Evolutionary conservation across 37 sponge, comb jelly and placozoan species (phyloP).

Genomic region (Ianthella basta): DNA sequence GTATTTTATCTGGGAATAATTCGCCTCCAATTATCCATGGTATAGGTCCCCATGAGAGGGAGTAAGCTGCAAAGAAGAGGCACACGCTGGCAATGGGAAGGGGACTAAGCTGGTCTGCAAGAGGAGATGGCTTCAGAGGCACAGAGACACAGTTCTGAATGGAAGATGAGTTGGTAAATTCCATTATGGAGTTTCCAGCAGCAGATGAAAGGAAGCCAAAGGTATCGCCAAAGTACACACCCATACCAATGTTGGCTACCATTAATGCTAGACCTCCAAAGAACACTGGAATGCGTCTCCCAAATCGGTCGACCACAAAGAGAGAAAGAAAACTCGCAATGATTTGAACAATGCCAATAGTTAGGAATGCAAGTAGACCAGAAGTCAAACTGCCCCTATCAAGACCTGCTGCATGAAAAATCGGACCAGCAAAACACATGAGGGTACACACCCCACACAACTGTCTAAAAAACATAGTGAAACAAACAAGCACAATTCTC

Average conservation of each 20-base stretch:
- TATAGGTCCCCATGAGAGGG: slow-evolving; percentile 66
- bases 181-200: slow-evolving; percentile 69
- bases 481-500: slow-evolving; percentile 19
- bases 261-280: slow-evolving; percentile 5
- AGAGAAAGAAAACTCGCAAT: background rate
- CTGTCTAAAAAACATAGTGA: slow-evolving; percentile 61
- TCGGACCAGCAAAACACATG: slow-evolving; percentile 30
- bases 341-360: slow-evolving; percentile 26
- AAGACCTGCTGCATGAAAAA: slow-evolving; percentile 17
- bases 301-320: slow-evolving; percentile 47
- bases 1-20: slow-evolving; percentile 34
- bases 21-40: slow-evolving; percentile 59
- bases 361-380: background rate
- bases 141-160: background rate
- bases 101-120: background rate
- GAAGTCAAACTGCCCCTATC: background rate
- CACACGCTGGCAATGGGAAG: slow-evolving; percentile 37
- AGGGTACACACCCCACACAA: slow-evolving; percentile 38
- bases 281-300: slow-evolving; percentile 36
- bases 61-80: slow-evolving; percentile 35
- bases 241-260: background rate
- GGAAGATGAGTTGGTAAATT: slow-evolving; percentile 52
- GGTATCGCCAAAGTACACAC: slow-evolving; percentile 16
- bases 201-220: background rate
- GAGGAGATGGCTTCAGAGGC: background rate